Base-by-base conservation (phyloP, 1,140 invertebrate species). In the Cotesia chilonis region DNA sequence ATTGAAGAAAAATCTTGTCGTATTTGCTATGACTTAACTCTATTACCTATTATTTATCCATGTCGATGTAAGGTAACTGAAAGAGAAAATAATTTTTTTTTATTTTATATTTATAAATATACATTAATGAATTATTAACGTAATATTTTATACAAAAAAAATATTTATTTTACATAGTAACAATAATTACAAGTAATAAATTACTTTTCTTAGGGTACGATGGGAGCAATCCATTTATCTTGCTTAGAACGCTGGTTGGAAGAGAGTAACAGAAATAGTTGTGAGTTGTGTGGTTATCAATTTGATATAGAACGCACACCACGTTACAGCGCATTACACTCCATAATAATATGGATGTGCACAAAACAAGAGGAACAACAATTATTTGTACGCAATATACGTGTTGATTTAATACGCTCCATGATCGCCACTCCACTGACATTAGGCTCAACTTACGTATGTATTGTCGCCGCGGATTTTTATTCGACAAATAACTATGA, bases 171-270 rank as follows among this genome's bases (percentile, higher is more conserved):
- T 10, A 60, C 59, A 51, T 17, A 35, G 37, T 70, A 14, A 51
- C 35, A 70, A 67, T 72, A 37, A 57, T 10, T 47, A 52, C 7
- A 72, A 38, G 20, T 20, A 61, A 72, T 35, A n/a, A 28, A 10
- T 52, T 9, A 38, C 52, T 67, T 74, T 75, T 52, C 17, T 17
- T 72, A 85, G 83, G 90, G 90, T 37, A 86, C 88, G 28, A 88
- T 91, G 77, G 88, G 88, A 3, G 79, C 87, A 14, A 83, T 90
- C 10, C 89, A 91, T 79, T 77, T 85, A 9, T 79, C 79, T 12
- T 91, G 90, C 74, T 77, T 90, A 37, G 89, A 90, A 76, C 83
- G 82, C 47, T 91, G 90, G 89, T 76, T 91, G 4, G 82, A 81
- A 61, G 85, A 87, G 66, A 81, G 85, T 47, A 83, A 84, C 41